Base-by-base conservation (phyloP, 30 jellyfish, hydroid and myxozoan species). In the Aurelia aurita region DNA sequence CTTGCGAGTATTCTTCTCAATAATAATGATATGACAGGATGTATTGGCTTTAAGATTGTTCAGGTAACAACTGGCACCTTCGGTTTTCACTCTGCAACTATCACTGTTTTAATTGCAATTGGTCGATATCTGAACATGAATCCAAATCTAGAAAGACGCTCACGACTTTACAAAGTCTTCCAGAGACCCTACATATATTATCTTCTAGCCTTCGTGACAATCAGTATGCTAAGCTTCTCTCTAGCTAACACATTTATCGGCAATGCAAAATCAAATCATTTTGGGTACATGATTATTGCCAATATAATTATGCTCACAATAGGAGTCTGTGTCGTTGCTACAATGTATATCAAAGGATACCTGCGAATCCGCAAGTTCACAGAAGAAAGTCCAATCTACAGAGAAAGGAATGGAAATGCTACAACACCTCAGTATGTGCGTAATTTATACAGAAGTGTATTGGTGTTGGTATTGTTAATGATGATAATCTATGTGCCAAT, bases 121-220 rank as follows among this genome's bases (percentile, higher is more conserved):
- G 89, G 60, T 31, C 77, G 89, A 7, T 77, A 77, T 29, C 60
- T 77, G 47, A 61, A 77, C 47, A 77, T 77, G 89, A 35, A 68
- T 13, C 62, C 85, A 2, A 3, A 31, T 1, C 57, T 39, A 8
- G 51, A 39, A 6, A 39, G 51, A 39, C 51, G 13, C 9, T 39
- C 51, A 39, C 13, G 51, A 9, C 15, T 39, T 8, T 7, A 39
- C 15, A 39, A 39, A 39, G 15, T 9, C 0, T 39, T 39, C 15
- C 51, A 39, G 1, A 39, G 13, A 5, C 51, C 51, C 16, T 5
- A 39, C 51, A 39, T 39, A 0, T 4, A 39, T 8, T 39, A 39
- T 39, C 51, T 39, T 2, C 13, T 39, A 0, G 51, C 51, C 14
- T 39, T 39, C 2, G 14, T 39, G 15, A 9, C 51, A 1, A 39